Percentiles rank a stretch among this genome's conserved stretches.
Conservation (phyloP, 2,113 vertebrate species). For the Atrichornis clamosus region DNA sequence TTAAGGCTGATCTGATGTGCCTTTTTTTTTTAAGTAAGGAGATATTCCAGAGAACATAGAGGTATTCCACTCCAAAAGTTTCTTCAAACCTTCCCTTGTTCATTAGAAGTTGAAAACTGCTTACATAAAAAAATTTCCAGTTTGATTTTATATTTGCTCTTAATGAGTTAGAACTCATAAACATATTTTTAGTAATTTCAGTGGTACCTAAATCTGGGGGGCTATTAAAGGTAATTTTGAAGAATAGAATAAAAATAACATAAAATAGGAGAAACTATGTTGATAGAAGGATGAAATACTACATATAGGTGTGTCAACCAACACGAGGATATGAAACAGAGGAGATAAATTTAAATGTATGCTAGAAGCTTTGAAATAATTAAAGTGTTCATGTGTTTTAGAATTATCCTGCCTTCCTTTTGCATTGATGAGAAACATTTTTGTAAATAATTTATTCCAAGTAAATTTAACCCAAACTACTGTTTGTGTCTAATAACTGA, state of each 20-base stretch:
- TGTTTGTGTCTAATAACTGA: background rate
- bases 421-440: background rate
- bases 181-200: background rate
- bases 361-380: background rate
- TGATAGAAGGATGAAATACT: background rate
- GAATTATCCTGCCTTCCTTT: background rate
- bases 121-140: background rate
- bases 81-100: background rate
- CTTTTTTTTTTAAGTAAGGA: conserved; percentile 6
- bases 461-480: background rate
- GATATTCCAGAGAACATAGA: background rate
- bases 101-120: background rate
- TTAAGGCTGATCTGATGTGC: conserved; percentile 13
- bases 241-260: background rate
- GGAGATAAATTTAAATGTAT: background rate
- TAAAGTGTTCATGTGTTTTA: background rate
- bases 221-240: background rate
- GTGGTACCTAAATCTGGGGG: background rate
- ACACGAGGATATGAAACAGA: background rate
- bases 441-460: background rate
- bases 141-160: background rate
- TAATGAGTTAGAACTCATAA: background rate
- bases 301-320: background rate
- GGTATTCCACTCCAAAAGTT: background rate
- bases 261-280: background rate